Evolutionary conservation across 2,888 invertebrate species (phyloP).

Genomic region (Ernsta delagoae): DNA sequence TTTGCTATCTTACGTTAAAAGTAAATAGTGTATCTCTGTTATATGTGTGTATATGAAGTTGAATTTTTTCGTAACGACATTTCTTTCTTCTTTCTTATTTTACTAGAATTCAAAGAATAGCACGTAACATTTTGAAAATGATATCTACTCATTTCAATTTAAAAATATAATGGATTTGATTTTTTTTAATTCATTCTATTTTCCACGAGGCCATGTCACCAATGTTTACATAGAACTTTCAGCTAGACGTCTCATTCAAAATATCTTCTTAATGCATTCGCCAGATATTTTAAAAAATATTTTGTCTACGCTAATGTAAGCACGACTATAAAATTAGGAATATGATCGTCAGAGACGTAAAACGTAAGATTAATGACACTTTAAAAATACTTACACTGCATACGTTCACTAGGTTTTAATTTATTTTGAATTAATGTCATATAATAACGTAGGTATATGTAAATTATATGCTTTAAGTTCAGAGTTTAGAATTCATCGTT

Average conservation of each 20-base stretch:
- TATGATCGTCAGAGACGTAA: constrained; percentile 8
- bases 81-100: no score
- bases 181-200: no score
- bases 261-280: background rate
- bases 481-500: no score
- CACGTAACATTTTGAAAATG: no score
- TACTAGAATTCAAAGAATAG: no score
- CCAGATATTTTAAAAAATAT: constrained; percentile 12
- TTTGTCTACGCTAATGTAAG: constrained; percentile 20
- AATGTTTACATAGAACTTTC: constrained; percentile 4
- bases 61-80: no score
- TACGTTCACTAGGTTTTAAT: background rate
- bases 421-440: background rate
- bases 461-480: no score
- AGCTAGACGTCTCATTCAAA: constrained; percentile 4
- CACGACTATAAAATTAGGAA: constrained; percentile 7
- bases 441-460: background rate
- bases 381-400: constrained; percentile 2
- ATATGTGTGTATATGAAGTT: no score
- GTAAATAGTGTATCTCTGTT: no score
- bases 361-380: constrained; percentile 4
- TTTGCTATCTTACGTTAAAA: no score
- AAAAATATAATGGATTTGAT: background rate
- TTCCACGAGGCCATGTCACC: background rate
- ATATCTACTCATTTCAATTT: background rate